Evolutionary conservation across 2,113 vertebrate species (phyloP), one percentile per base, ranked within the genome.

Genomic region (Cololabis saira): DNA sequence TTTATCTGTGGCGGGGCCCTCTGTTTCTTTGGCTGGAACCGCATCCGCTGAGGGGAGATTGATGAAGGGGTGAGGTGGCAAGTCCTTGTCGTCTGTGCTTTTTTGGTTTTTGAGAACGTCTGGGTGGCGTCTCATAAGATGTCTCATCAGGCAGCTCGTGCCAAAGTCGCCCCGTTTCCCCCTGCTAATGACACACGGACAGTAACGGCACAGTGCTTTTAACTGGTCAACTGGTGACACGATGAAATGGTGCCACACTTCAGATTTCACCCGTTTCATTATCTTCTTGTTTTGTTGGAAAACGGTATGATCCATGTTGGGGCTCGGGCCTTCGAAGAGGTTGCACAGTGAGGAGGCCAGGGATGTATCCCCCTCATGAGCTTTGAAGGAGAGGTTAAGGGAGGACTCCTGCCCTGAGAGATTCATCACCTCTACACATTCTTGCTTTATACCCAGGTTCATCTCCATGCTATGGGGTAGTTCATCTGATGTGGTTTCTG

Each of bases 231-330:
- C 92, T 50, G 96, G 96, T 0, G 92, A 94, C 88, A 97, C 90
- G 77, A 93, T 62, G 91, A 98, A 99, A 86, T 99, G 97, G 62
- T 97, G 95, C 97, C 97, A 99, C 12, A 98, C 96, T 81, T 97
- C 97, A 0, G 96, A 97, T 86, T 97, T 98, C 18, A 99, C 95
- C 51, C 96, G 92, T 82, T 94, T 95, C 95, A 97, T 97, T 30
- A 94, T 95, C 84, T 94, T 95, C 73, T 96, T 97, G 66, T 96
- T 98, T 89, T 98, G 96, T 76, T 96, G 96, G 90, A 97, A 96
- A 70, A 96, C 84, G 1, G 93, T 91, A 10, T 92, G 90, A 60
- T 93, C 91, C 63, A 86, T 86, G 61, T 57, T 91, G 87, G 83
- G 74, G 68, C 93, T 87, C 24, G 80, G 57, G 42, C 87, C 90